Percentiles rank a stretch among this genome's conserved stretches.
Conservation (phyloP, 2,113 vertebrate species). For the Uria aalge region DNA sequence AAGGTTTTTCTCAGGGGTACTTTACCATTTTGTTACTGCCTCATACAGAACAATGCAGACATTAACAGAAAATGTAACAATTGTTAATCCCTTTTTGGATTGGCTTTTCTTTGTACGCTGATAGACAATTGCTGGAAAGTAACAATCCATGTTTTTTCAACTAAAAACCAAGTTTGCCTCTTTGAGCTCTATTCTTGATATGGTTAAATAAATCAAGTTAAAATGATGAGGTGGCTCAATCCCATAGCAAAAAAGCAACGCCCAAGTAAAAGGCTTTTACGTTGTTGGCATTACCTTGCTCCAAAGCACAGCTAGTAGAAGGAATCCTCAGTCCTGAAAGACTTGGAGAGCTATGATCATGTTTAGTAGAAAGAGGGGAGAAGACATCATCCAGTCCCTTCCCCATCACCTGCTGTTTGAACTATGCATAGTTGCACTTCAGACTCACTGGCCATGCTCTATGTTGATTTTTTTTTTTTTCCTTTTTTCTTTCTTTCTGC, state of each 20-base stretch:
- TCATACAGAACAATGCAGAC: not conserved
- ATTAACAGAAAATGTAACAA: slow-evolving; percentile 17
- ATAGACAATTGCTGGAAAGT: not conserved
- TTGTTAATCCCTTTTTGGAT: slow-evolving; percentile 1
- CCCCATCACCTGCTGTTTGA: not conserved
- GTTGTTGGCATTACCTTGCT: not conserved
- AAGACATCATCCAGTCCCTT: not conserved
- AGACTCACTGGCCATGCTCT: not conserved
- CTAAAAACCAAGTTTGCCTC: not conserved
- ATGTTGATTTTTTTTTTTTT: not conserved
- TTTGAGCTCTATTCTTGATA: slow-evolving; percentile 21
- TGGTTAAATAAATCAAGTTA: slow-evolving; percentile 20
- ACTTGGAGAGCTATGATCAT: not conserved
- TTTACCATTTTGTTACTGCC: not conserved
- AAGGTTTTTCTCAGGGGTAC: slow-evolving; percentile 13
- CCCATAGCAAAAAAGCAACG: slow-evolving; percentile 8
- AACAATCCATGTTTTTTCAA: not conserved
- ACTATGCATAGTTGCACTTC: not conserved
- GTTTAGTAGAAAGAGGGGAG: not conserved
- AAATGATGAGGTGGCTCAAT: not conserved
- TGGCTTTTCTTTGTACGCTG: slow-evolving; percentile 14
- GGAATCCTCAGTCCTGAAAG: not conserved
- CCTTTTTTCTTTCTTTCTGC: not conserved
- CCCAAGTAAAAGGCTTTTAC: not conserved
- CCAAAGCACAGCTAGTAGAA: slow-evolving; percentile 24